Percentiles rank a stretch among this genome's conserved stretches.
Conservation (phyloP, 2,113 vertebrate species). For the Odontophorus gujanensis region DNA sequence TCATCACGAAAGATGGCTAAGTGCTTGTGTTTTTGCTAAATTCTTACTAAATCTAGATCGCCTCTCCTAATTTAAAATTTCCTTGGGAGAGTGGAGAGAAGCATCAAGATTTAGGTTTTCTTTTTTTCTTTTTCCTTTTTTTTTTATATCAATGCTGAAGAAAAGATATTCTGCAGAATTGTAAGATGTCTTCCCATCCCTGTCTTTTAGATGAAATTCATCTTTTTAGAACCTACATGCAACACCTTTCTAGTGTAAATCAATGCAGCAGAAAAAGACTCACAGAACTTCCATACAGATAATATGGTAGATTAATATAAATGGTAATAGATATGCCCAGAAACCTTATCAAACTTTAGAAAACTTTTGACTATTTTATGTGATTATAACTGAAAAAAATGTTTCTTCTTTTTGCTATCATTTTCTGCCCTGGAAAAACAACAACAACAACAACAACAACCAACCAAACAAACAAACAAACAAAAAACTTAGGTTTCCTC, state of each 20-base stretch:
- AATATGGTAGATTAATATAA: neutral
- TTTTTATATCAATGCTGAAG: fast-evolving
- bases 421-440: neutral
- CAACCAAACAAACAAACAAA: too few species aligned
- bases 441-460: neutral
- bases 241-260: neutral
- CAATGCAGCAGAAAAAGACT: neutral
- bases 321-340: neutral
- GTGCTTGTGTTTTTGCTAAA: neutral
- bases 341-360: neutral
- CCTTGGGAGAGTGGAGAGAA: fast-evolving
- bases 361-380: neutral
- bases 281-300: neutral
- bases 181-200: neutral
- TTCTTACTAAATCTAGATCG: neutral
- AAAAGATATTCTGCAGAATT: neutral
- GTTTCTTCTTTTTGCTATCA: neutral
- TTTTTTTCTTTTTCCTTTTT: neutral
- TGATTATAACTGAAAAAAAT: neutral
- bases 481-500: neutral
- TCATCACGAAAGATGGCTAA: neutral
- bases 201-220: neutral
- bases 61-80: neutral
- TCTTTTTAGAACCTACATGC: neutral
- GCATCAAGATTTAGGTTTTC: neutral